A percentile compares a stretch with the other conserved stretches of the same genome.
phyloP scores from a whole-genome alignment of 2,113 vertebrate genomes.

The Aphyosemion australe region DNA sequence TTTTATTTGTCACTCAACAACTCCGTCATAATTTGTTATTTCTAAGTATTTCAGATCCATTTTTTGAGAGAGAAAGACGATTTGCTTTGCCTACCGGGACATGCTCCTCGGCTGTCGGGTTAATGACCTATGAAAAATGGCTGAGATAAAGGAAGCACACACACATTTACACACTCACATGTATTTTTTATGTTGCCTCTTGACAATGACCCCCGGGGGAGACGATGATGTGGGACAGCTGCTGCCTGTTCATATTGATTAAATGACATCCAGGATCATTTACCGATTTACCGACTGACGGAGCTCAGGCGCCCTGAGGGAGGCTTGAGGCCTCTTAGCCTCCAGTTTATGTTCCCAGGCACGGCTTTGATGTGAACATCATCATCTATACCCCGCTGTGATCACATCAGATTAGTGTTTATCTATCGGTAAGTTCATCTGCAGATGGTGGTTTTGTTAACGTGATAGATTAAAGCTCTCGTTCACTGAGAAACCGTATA shows the following conservation, averaged over 20 bases:
- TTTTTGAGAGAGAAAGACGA: not conserved
- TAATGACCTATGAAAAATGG: conserved; percentile 30
- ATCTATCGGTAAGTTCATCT: not conserved
- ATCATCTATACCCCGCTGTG: conserved; percentile 30
- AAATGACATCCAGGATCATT: conserved; percentile 87
- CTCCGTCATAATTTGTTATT: not conserved
- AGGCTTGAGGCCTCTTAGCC: conserved; percentile 29
- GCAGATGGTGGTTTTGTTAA: not conserved
- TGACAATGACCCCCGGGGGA: conserved; percentile 70
- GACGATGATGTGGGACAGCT: conserved; percentile 86
- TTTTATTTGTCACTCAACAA: not conserved
- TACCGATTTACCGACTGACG: conserved; percentile 70
- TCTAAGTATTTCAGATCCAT: not conserved
- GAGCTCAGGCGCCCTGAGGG: conserved; percentile 59
- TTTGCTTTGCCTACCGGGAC: conserved; percentile 3
- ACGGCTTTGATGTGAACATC: conserved; percentile 42
- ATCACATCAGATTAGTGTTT: conserved; percentile 20
- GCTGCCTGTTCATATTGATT: conserved; percentile 87
- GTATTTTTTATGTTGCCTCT: conserved; percentile 34
- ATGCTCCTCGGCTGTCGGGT: conserved; percentile 18
- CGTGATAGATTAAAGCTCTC: not conserved
- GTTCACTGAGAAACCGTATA: no score
- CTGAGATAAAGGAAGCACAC: conserved; percentile 16
- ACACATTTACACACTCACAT: conserved; percentile 22
- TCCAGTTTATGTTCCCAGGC: conserved; percentile 29